Conservation (phyloP, 2,797 vertebrate species). For the Podarcis lilfordi region DNA sequence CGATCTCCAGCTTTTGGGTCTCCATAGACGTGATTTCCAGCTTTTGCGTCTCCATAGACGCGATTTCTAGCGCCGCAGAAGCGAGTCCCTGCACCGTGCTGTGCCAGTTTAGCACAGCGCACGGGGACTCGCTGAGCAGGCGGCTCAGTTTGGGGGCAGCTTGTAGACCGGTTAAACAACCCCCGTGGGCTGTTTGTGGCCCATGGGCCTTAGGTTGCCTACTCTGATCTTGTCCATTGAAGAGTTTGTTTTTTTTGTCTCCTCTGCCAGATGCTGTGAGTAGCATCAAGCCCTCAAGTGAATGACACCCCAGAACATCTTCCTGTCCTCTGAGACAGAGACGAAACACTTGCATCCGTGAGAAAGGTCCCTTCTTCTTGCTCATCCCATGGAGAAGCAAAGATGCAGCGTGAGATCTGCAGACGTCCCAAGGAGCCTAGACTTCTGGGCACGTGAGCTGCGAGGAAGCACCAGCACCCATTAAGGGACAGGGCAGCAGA, state of each 20-base stretch:
- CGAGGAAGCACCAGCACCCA: background rate
- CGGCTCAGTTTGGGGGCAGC: too few relatives aligned
- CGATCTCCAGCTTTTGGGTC: too few relatives aligned
- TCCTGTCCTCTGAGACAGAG: background rate
- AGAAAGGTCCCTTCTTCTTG: background rate
- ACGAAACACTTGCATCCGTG: background rate
- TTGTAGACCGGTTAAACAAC: too few relatives aligned
- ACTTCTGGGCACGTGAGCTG: constrained; percentile 14
- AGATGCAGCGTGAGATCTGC: background rate
- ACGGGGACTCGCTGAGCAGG: too few relatives aligned
- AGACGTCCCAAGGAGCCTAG: constrained; percentile 12
- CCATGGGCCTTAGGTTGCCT: too few relatives aligned
- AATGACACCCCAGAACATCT: too few relatives aligned
- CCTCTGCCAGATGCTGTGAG: constrained; percentile 1
- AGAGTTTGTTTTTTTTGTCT: background rate
- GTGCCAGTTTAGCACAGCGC: accelerated
- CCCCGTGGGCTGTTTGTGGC: too few relatives aligned
- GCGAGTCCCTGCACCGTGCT: too few relatives aligned
- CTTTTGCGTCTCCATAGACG: too few relatives aligned
- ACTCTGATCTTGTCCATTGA: background rate
- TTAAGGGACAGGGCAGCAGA: background rate
- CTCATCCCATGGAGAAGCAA: background rate
- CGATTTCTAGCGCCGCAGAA: too few relatives aligned
- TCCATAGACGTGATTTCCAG: too few relatives aligned
- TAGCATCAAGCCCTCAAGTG: background rate